Conservation (phyloP, 2,888 invertebrate species). For the Microctonus hyperodae region DNA sequence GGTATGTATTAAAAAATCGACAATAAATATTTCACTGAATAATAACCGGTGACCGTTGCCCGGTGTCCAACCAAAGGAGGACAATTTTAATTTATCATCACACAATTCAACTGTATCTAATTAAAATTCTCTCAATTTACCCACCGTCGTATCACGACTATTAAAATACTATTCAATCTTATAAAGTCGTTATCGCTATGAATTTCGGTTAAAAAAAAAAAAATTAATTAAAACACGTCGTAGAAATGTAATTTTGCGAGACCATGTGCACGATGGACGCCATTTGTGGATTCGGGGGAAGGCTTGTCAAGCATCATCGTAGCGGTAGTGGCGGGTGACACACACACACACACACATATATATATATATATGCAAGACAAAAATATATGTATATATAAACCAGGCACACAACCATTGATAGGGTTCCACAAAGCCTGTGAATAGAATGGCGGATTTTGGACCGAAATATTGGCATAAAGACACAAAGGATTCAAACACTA, state of each 20-base stretch:
- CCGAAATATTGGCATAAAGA: slow-evolving; percentile 44
- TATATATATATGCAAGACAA: not conserved
- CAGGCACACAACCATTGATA: not conserved
- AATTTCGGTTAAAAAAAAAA: slow-evolving; percentile 2
- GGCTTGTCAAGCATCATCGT: slow-evolving; percentile 57
- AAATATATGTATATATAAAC: no score
- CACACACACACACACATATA: not conserved
- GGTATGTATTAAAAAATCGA: not conserved
- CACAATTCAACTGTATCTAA: no score
- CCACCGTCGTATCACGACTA: slow-evolving; percentile 7
- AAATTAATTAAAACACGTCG: slow-evolving; percentile 25
- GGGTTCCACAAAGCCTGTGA: slow-evolving; percentile 24
- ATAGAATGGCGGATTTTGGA: slow-evolving; percentile 45
- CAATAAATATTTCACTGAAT: not conserved
- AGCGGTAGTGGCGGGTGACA: slow-evolving; percentile 33
- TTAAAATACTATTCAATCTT: not conserved
- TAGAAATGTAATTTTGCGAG: slow-evolving; percentile 39
- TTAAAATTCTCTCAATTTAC: no score
- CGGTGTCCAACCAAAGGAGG: slow-evolving; percentile 1
- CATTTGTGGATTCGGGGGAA: slow-evolving; percentile 54
- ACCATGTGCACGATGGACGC: slow-evolving; percentile 58
- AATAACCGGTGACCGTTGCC: not conserved
- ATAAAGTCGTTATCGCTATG: not conserved
- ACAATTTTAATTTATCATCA: not conserved
- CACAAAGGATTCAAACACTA: slow-evolving; percentile 45